Evolutionary conservation across 2,797 vertebrate genomes (phyloP).

Genomic region (Syndactyla subalaris): DNA sequence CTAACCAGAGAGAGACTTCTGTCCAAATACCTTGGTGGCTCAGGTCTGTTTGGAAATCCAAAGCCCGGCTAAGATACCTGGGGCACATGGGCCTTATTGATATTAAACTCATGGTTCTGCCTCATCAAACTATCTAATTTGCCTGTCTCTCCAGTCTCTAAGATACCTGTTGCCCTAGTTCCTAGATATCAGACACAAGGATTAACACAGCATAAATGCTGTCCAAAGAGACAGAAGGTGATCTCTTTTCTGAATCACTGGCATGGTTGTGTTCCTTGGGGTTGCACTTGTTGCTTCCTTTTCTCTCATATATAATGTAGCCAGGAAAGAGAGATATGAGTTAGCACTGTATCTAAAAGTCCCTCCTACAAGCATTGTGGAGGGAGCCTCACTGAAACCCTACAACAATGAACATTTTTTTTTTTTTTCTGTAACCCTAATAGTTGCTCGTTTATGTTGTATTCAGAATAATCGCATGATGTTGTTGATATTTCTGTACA

Average conservation of each 20-base stretch:
- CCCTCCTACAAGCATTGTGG: background rate
- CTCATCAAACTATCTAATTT: background rate
- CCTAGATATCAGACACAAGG: background rate
- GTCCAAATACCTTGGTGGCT: background rate
- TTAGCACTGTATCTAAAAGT: background rate
- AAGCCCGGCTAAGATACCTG: background rate
- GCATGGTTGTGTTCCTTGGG: background rate
- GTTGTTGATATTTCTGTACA: background rate
- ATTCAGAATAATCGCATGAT: background rate
- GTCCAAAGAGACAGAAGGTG: background rate
- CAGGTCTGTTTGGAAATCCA: background rate
- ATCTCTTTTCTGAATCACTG: background rate
- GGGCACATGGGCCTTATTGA: background rate
- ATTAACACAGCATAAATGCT: background rate
- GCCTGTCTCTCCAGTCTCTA: background rate
- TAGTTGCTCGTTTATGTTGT: background rate
- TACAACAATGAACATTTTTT: background rate
- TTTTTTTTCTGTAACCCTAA: background rate
- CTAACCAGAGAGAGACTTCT: background rate
- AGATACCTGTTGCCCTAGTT: background rate
- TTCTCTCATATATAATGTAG: background rate
- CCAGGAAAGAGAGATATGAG: background rate
- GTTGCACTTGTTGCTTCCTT: background rate
- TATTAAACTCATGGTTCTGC: background rate
- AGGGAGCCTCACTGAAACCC: background rate